Percentiles rank a stretch among this genome's conserved stretches.
Conservation (phyloP, 2,113 vertebrate species). For the Acinonyx jubatus region DNA sequence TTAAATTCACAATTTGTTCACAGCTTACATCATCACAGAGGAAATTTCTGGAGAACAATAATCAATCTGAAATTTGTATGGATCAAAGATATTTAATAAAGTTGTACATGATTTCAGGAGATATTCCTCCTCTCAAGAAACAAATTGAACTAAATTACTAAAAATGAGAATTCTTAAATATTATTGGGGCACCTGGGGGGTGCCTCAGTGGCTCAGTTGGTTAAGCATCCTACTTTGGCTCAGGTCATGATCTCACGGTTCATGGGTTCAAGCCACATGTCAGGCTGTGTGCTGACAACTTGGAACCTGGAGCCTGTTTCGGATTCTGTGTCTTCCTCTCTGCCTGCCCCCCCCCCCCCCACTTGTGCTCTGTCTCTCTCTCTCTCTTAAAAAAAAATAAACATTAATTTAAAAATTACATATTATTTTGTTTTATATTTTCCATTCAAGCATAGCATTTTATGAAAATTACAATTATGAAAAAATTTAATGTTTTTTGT, state of each 20-base stretch:
- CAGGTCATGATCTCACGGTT: no score
- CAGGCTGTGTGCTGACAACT: no score
- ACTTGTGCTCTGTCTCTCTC: no score
- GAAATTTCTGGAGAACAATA: neutral
- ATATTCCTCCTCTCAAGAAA: slow-evolving; percentile 27
- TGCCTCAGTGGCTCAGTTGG: no score
- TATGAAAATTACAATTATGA: slow-evolving; percentile 33
- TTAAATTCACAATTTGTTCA: slow-evolving; percentile 49
- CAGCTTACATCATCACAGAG: neutral
- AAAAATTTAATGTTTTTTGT: slow-evolving; percentile 29
- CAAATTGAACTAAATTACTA: no score
- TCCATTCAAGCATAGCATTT: slow-evolving; percentile 43
- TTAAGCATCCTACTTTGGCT: no score
- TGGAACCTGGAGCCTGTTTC: no score
- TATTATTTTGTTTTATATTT: slow-evolving; percentile 45
- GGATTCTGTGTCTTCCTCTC: no score
- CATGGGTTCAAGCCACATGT: no score
- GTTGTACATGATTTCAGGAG: slow-evolving; percentile 9
- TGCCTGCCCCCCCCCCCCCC: no score
- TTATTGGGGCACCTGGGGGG: neutral
- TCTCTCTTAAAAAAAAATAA: no score
- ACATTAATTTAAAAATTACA: no score
- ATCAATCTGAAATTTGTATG: slow-evolving; percentile 29
- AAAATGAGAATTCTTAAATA: slow-evolving; percentile 13
- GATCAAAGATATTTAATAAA: slow-evolving; percentile 32